A percentile compares a stretch with the other conserved stretches of the same genome.
These are phyloP conservation scores for Eubucco bourcierii DNA, from an alignment of 2,113 vertebrate species.

Conservation along the genomic window DNA sequence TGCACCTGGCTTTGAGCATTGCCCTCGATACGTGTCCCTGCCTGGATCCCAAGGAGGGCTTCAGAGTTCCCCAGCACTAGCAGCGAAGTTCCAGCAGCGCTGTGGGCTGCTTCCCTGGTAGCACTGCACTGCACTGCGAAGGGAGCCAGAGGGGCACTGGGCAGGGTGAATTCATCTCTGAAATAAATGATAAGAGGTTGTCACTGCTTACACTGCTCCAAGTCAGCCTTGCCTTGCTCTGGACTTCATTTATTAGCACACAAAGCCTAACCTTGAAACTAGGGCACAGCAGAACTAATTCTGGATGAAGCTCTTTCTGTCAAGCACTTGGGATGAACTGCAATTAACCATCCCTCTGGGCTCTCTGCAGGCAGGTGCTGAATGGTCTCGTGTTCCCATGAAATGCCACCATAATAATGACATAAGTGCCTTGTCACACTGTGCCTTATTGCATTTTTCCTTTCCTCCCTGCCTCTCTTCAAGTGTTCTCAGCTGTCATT, in stretches of 20 bases:
- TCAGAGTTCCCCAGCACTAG: not conserved
- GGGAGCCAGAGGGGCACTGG: not conserved
- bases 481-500: constrained; percentile 41
- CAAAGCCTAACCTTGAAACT: constrained; percentile 29
- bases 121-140: not conserved
- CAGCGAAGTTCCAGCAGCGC: not conserved
- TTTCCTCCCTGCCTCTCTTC: not conserved
- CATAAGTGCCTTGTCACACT: constrained; percentile 15
- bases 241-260: constrained; percentile 27
- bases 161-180: not conserved
- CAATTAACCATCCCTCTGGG: not conserved
- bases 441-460: constrained; percentile 2
- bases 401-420: constrained; percentile 1
- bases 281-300: not conserved
- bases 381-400: not conserved
- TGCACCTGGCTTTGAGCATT: not conserved
- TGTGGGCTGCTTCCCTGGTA: constrained; percentile 2
- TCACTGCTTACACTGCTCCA: constrained; percentile 11
- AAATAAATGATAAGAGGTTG: constrained; percentile 20
- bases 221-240: not conserved
- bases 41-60: not conserved
- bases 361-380: not conserved
- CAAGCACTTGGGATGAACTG: not conserved
- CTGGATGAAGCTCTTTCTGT: not conserved
- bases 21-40: not conserved